Base-by-base conservation (phyloP, 1,140 invertebrate genomes). In the silkworm (Bombyx mori) region DNA sequence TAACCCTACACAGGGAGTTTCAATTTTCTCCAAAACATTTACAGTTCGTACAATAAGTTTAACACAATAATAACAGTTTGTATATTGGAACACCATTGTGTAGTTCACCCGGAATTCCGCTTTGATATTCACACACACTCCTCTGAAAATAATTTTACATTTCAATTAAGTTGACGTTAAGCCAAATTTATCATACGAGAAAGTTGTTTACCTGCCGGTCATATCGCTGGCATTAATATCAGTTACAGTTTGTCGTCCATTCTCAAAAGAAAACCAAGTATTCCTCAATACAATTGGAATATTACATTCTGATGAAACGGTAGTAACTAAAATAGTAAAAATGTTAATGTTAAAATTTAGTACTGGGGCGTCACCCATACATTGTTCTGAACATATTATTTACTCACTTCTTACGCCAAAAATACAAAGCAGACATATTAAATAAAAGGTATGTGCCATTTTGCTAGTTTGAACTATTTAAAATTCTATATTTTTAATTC, bases 261-360 rank as follows among this genome's bases (percentile, higher is more conserved):
- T 93, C 90, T 98, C 96, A 91, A 95, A 94, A 8, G 95, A 96
- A 87, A 96, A 97, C 96, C 96, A 97, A 44, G 93, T 91, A 56
- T 95, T 95, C 76, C 94, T 90, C 42, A 97, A 83, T 53, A 95
- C 91, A 59, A 91, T 71, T 26, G 95, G 95, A 75, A 97, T 95
- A 42, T 86, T 88, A 70, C 91, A 92, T 53, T 89, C 88, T 0
- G 77, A 71, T 9, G 70, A 75, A 45, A 74, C 69, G 35, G 61
- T 62, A 47, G 8, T 47, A 12, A 47, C 45, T 9, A 47, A 51
- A 51, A 51, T 26, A 51, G 7, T 51, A 26, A 35, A 51, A 22
- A 26, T 22, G 50, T 51, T 22, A 51, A 35, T 35, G 26, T 35
- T 35, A 35, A 5, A 35, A 35, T 35, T 35, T 35, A 1, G 26